Evolutionary conservation across 2,797 vertebrate species (phyloP).

Genomic region (Tokudaia tokunoshimensis): DNA sequence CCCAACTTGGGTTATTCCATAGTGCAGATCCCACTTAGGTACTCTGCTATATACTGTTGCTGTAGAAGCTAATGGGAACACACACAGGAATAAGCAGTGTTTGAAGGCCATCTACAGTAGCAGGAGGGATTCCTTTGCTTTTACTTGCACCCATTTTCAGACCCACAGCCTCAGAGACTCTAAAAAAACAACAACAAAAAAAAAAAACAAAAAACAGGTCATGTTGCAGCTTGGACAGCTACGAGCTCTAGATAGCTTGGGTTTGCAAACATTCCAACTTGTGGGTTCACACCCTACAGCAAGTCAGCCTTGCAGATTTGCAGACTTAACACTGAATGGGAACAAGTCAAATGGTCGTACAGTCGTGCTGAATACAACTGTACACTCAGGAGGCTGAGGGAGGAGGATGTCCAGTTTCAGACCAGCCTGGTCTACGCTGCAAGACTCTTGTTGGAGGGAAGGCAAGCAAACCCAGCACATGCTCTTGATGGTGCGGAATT

Average conservation of each 20-base stretch:
- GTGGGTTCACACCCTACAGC: neutral
- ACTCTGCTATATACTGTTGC: neutral
- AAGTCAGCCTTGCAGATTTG: neutral
- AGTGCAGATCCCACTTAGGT: constrained; percentile 66
- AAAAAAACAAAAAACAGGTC: too few relatives aligned
- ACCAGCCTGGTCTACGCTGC: neutral
- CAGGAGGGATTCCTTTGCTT: neutral
- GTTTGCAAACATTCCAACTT: neutral
- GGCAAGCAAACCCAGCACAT: neutral
- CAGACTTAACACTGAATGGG: neutral
- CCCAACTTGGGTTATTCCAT: neutral
- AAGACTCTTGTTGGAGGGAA: neutral
- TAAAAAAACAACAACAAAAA: too few relatives aligned
- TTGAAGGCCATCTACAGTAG: neutral
- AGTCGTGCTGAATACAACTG: too few relatives aligned
- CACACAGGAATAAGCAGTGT: neutral
- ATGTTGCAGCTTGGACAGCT: neutral
- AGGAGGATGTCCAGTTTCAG: neutral
- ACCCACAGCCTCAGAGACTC: neutral
- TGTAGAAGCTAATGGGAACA: neutral
- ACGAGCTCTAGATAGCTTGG: neutral
- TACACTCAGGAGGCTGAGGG: neutral
- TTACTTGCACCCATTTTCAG: neutral
- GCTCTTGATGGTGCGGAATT: neutral
- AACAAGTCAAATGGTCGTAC: neutral